Evolutionary conservation across 2,888 invertebrate genomes (phyloP).

Genomic region (Bibio marci): DNA sequence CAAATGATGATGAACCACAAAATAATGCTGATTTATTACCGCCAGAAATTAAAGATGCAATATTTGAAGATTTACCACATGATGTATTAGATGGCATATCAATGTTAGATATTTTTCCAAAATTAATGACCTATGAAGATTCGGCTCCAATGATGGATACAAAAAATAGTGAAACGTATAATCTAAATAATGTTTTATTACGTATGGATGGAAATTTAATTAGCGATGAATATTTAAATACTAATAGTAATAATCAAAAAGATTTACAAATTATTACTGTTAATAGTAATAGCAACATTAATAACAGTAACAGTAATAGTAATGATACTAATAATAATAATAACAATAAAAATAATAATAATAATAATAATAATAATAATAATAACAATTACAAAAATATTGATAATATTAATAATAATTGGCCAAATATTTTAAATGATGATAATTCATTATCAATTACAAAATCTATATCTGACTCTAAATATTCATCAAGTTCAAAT

Average conservation of each 20-base stretch:
- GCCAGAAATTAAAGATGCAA: conserved; percentile 74
- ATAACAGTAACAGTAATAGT: conserved; percentile 2
- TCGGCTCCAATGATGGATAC: conserved; percentile 40
- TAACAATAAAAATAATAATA: neutral
- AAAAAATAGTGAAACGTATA: conserved; percentile 36
- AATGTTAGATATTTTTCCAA: conserved; percentile 70
- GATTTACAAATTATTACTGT: conserved; percentile 25
- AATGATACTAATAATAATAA: too few species aligned
- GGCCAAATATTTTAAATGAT: too few species aligned
- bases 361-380: neutral
- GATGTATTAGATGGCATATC: conserved; percentile 70
- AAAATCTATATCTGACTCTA: conserved; percentile 12
- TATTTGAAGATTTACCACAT: conserved; percentile 69
- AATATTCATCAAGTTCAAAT: conserved; percentile 19
- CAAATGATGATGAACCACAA: conserved; percentile 55
- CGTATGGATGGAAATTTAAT: conserved; percentile 31
- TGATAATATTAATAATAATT: too few species aligned
- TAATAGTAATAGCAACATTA: conserved; percentile 16
- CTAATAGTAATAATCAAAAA: conserved; percentile 21
- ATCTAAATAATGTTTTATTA: conserved; percentile 30
- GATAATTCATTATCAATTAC: too few species aligned
- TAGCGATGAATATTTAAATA: conserved; percentile 10
- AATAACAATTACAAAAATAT: too few species aligned
- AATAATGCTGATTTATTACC: conserved; percentile 62
- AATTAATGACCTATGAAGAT: conserved; percentile 51